These are phyloP conservation scores for Neodiprion virginianus DNA, from an alignment of 1,140 invertebrate genomes.

Conservation along the genomic window DNA sequence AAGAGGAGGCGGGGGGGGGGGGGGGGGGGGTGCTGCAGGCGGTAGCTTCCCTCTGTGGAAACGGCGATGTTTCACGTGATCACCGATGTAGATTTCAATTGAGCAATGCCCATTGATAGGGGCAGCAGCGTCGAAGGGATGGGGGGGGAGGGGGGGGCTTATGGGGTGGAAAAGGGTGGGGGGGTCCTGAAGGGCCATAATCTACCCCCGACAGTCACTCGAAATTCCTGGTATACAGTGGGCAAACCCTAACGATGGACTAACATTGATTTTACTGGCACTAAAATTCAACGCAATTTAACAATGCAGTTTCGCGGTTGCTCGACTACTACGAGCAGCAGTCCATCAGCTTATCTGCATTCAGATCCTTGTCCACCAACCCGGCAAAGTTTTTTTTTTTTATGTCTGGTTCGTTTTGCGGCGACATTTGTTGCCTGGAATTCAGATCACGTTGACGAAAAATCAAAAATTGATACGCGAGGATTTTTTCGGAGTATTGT, in stretches of 20 bases:
- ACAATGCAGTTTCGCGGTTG: constrained; percentile 20
- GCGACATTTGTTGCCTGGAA: too few species aligned
- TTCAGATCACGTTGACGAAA: too few species aligned
- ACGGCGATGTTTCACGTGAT: constrained; percentile 31
- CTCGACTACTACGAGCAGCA: too few species aligned
- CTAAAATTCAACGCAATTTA: constrained; percentile 38
- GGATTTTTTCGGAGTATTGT: too few species aligned
- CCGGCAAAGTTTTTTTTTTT: too few species aligned
- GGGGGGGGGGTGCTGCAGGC: constrained; percentile 14
- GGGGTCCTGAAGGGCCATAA: neutral
- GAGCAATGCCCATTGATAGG: constrained; percentile 44
- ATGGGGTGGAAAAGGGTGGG: neutral
- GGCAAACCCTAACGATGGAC: constrained; percentile 28
- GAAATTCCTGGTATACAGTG: neutral
- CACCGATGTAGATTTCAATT: constrained; percentile 50
- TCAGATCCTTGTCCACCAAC: too few species aligned
- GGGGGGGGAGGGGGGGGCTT: neutral
- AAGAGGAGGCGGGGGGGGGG: neutral
- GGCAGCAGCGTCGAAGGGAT: constrained; percentile 12
- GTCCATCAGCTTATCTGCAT: too few species aligned
- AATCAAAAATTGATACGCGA: too few species aligned
- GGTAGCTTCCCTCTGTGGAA: neutral
- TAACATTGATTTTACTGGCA: constrained; percentile 48
- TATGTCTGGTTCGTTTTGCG: too few species aligned
- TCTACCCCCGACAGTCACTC: constrained; percentile 3